Conservation (phyloP, 2,888 invertebrate genomes). For the Erannis defoliaria region DNA sequence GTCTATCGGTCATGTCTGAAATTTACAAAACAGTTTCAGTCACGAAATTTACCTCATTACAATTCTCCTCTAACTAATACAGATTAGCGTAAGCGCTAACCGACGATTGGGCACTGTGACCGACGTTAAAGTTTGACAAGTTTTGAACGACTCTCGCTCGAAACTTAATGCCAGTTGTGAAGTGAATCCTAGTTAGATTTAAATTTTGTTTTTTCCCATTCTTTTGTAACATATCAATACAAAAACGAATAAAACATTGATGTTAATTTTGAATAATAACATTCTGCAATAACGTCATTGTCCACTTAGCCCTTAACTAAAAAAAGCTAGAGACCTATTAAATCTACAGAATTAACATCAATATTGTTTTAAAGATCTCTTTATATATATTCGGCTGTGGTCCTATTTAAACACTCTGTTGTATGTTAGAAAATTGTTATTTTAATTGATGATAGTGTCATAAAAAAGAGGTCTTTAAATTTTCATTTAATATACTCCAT, state of each 20-base stretch:
- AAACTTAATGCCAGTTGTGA: slow-evolving; percentile 45
- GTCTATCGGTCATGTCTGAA: neutral
- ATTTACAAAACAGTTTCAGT: neutral
- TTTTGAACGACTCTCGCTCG: slow-evolving; percentile 51
- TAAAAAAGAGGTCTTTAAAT: slow-evolving; percentile 15
- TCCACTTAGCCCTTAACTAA: no score
- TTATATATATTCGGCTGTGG: neutral
- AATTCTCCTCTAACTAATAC: neutral
- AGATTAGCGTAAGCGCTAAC: neutral
- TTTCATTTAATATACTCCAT: slow-evolving; percentile 3
- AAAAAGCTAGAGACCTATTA: neutral
- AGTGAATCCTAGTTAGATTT: slow-evolving; percentile 40
- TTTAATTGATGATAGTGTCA: neutral
- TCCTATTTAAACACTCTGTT: slow-evolving; percentile 10
- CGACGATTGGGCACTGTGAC: neutral
- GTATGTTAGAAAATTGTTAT: slow-evolving; percentile 2
- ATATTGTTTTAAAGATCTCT: slow-evolving; percentile 4
- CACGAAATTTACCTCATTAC: neutral
- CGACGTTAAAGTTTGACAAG: slow-evolving; percentile 51
- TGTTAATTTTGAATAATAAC: slow-evolving; percentile 3
- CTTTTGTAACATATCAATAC: neutral
- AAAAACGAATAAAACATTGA: neutral
- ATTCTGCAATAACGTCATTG: no score
- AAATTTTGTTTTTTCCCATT: slow-evolving; percentile 28
- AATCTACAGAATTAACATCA: neutral